Evolutionary conservation across 2,797 vertebrate species (phyloP).

Genomic region (Hylomyscus alleni): DNA sequence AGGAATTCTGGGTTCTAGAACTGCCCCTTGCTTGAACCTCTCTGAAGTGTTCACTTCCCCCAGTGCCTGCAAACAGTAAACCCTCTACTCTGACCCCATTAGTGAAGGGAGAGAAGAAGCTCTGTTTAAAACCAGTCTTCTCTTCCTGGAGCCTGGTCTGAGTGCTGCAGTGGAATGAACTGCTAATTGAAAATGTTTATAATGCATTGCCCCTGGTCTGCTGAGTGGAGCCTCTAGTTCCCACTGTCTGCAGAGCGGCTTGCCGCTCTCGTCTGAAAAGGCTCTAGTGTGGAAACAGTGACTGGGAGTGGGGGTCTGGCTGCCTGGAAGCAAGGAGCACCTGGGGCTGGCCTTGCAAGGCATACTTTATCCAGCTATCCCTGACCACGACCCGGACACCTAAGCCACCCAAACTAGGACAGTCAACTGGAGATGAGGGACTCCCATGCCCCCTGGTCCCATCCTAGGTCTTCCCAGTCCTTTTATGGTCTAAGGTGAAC

Average conservation of each 20-base stretch:
- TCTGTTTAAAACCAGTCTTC: constrained; percentile 49
- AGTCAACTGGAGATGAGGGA: neutral
- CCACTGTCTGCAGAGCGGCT: constrained; percentile 57
- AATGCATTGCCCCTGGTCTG: constrained; percentile 61
- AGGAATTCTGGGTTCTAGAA: neutral
- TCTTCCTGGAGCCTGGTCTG: constrained; percentile 65
- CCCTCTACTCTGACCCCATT: constrained; percentile 73
- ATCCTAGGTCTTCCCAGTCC: neutral
- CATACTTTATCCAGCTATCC: neutral
- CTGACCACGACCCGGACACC: neutral
- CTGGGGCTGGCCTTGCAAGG: neutral
- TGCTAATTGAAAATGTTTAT: constrained; percentile 78
- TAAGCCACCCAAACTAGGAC: neutral
- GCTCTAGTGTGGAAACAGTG: neutral
- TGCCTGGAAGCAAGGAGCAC: neutral
- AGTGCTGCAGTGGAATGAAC: constrained; percentile 47
- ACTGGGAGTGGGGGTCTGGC: neutral
- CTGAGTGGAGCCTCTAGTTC: constrained; percentile 46
- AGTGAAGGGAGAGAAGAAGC: constrained; percentile 42
- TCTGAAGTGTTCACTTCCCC: neutral
- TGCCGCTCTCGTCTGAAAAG: neutral
- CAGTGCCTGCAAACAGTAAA: neutral
- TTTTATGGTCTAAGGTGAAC: neutral
- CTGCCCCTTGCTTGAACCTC: neutral
- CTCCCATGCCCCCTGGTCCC: neutral